These are phyloP conservation scores for Chitala chitala DNA, from an alignment of 2,113 vertebrate genomes.

Conservation along the genomic window DNA sequence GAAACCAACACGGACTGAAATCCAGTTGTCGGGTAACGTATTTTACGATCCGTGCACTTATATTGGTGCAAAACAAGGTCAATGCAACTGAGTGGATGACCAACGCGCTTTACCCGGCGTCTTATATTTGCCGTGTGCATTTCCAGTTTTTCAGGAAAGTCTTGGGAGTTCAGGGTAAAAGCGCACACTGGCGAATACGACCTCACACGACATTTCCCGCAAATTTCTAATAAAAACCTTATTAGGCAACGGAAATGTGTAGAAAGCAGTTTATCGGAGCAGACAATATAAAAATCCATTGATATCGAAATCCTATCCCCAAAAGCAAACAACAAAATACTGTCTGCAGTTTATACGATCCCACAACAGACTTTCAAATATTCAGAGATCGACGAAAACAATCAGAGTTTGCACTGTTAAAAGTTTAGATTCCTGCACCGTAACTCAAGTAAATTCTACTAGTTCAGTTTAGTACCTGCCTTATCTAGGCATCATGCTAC, in stretches of 20 bases:
- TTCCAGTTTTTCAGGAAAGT: slow-evolving; percentile 23
- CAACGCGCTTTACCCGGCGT: slow-evolving; percentile 14
- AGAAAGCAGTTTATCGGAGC: too few relatives aligned
- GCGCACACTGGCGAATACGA: neutral
- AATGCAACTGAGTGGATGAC: slow-evolving; percentile 21
- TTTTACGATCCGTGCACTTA: too few relatives aligned
- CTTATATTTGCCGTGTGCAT: neutral
- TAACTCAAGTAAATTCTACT: neutral
- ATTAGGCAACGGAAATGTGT: neutral
- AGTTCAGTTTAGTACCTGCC: neutral
- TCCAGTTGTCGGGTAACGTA: too few relatives aligned
- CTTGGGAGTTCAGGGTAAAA: neutral
- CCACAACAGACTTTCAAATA: too few relatives aligned
- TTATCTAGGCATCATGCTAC: neutral
- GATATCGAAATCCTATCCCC: too few relatives aligned
- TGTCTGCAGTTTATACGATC: too few relatives aligned
- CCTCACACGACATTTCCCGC: neutral
- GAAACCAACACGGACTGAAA: too few relatives aligned
- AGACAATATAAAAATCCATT: too few relatives aligned
- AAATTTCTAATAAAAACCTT: neutral
- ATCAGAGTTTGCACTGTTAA: neutral
- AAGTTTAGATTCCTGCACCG: neutral
- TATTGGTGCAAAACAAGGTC: too few relatives aligned
- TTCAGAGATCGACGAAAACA: too few relatives aligned
- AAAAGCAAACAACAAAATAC: too few relatives aligned